Conservation (phyloP, 2,797 vertebrate genomes). For the Bryconaethiops microstoma region DNA sequence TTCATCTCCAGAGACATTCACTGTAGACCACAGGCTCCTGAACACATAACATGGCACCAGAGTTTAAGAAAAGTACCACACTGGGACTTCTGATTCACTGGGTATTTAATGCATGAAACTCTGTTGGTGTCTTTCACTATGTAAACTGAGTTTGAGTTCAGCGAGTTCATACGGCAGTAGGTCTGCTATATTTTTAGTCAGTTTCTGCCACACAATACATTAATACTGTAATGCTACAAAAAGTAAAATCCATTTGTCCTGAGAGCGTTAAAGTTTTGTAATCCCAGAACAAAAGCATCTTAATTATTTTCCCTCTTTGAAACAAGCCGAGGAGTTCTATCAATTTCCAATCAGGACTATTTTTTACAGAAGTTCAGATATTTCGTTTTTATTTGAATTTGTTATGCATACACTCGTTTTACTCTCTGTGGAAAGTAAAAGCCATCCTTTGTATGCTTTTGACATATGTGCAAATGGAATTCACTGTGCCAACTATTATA, state of each 20-base stretch:
- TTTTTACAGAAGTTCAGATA: no score
- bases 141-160: not conserved
- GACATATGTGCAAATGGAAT: no score
- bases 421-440: no score
- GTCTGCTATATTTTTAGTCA: not conserved
- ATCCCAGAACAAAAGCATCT: not conserved
- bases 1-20: conserved; percentile 26
- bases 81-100: not conserved
- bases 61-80: conserved; percentile 1
- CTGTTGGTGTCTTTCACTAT: not conserved
- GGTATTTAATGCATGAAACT: not conserved
- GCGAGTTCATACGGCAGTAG: not conserved
- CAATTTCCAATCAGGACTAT: no score
- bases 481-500: no score
- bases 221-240: not conserved
- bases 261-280: not conserved
- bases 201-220: not conserved
- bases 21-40: conserved; percentile 21
- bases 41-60: not conserved
- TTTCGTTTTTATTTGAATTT: no score
- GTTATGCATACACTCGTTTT: no score
- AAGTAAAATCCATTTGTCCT: no score
- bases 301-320: no score
- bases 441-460: no score
- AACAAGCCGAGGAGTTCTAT: no score